Base-by-base conservation (phyloP, 2,888 invertebrate genomes). In the Cephus rjabovi region DNA sequence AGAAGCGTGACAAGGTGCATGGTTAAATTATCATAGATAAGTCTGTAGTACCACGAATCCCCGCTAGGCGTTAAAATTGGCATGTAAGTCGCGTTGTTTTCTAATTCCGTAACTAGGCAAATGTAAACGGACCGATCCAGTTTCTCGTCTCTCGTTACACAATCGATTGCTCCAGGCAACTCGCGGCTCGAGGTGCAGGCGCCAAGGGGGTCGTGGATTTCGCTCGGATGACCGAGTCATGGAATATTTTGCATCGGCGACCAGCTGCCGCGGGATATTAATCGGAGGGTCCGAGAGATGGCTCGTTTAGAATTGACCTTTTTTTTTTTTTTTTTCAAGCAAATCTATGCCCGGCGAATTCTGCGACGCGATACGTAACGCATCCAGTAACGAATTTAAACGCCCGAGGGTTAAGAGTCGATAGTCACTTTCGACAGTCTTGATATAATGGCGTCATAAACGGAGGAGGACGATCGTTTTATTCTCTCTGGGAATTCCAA, bases 101-200 rank as follows among this genome's bases (percentile, higher is more conserved):
- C 69, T 69, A 75, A 77, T 75, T 77, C 77, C 35, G 35, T 77
- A 77, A 77, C 69, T 74, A 75, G 74, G 74, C 77, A 31, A 74
- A 77, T 74, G 35, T 75, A 75, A 73, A 77, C 74, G 35, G 23
- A 11, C 69, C 69, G 77, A 75, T 77, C 77, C 74, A 77, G 77
- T 77, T 77, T 77, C 75, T 75, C 30, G 74, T 35, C 12, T 35
- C 33, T 6, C 31, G n/a, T 76, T 74, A 76, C 77, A 75, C 74
- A 74, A 77, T 69, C 33, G 15, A 74, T 69, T 37, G 77, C 74
- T 69, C 35, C 11, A 71, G 71, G 71, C 71, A 15, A 71, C 4
- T 34, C 31, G 15, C 0, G 11, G 71, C 34, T 1, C 12, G 71
- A 23, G 40, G 40, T 6, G 23, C 23, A 56, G 23, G 23, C 40